Evolutionary conservation across 2,888 invertebrate genomes (phyloP).

Genomic region (Stramonita haemastoma): DNA sequence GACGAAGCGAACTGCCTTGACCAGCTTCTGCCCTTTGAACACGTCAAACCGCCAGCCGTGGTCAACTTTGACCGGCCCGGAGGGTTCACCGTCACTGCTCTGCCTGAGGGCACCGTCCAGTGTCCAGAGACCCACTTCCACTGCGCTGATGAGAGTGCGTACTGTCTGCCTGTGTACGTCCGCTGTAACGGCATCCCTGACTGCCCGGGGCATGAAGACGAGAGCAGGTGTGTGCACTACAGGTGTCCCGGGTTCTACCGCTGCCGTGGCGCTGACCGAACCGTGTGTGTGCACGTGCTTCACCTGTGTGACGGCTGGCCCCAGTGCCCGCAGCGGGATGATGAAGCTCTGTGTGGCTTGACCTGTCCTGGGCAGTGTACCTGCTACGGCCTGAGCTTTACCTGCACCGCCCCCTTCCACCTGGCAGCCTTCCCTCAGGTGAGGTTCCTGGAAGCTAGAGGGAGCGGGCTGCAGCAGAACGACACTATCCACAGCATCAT

Average conservation of each 20-base stretch:
- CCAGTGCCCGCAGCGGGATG: background rate
- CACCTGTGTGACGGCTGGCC: conserved; percentile 9
- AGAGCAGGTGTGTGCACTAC: background rate
- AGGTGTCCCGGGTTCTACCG: conserved; percentile 6
- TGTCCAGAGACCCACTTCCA: conserved; percentile 7
- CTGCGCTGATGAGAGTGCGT: background rate
- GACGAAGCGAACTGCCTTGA: too few species aligned
- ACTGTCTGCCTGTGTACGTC: conserved; percentile 15
- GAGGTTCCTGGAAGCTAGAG: background rate
- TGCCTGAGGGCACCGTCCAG: background rate
- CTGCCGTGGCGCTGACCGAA: background rate
- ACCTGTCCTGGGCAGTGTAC: background rate
- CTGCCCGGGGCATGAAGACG: conserved; percentile 14
- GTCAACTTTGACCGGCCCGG: conserved; percentile 2
- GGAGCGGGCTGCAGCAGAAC: background rate
- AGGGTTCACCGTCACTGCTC: conserved; percentile 29
- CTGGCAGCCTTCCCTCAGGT: background rate
- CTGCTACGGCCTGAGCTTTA: background rate
- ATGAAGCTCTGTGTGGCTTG: background rate
- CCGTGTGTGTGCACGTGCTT: background rate
- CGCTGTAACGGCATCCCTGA: background rate
- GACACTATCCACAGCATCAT: background rate
- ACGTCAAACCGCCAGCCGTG: background rate
- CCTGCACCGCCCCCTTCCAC: background rate
- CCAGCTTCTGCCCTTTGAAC: background rate